A percentile compares a stretch with the other conserved stretches of the same genome.
Evolutionary conservation across 2,797 vertebrate species (phyloP).

Genomic region (Nyctalus aviator): DNA sequence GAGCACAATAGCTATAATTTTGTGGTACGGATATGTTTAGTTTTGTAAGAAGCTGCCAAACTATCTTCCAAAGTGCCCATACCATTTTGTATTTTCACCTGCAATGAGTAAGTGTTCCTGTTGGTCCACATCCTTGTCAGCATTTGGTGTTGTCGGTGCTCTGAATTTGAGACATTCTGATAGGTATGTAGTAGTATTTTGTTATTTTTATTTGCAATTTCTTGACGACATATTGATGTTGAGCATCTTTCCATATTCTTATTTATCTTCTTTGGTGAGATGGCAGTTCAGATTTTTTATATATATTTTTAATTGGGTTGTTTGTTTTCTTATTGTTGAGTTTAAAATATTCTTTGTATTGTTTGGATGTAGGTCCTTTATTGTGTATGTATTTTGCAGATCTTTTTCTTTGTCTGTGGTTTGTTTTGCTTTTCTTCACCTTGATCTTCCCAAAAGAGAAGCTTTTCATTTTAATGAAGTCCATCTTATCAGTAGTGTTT

Average conservation of each 20-base stretch:
- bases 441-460: neutral
- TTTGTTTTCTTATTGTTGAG: neutral
- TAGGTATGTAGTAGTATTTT: neutral
- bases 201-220: neutral
- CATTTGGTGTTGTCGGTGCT: neutral
- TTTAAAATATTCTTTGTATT: neutral
- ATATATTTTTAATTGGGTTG: neutral
- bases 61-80: neutral
- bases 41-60: neutral
- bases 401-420: neutral
- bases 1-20: neutral
- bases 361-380: neutral
- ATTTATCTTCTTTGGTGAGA: neutral
- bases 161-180: neutral
- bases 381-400: neutral
- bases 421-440: neutral
- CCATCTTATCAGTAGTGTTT: neutral
- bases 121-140: neutral
- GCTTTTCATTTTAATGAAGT: neutral
- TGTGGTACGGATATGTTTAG: neutral
- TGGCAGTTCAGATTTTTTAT: neutral
- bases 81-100: neutral
- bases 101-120: neutral
- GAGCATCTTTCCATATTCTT: neutral
- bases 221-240: neutral